These are phyloP conservation scores for Betta splendens DNA, from an alignment of 2,797 vertebrate genomes.

Conservation along the genomic window DNA sequence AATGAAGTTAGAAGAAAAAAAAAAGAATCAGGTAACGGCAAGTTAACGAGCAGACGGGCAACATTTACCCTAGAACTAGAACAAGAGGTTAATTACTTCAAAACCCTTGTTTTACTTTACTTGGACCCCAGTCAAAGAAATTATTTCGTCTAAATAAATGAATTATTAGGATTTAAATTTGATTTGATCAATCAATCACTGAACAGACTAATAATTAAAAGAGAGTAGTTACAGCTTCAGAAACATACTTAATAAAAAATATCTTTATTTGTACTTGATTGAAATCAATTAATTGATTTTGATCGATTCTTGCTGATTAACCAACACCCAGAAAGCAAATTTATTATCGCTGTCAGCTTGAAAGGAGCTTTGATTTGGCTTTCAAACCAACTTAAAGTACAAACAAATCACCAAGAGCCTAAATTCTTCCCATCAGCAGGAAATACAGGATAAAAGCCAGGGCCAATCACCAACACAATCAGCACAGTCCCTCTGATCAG, in stretches of 20 bases:
- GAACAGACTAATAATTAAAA: background rate
- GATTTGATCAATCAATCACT: background rate
- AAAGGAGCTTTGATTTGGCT: background rate
- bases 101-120: too few species aligned
- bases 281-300: slow-evolving; percentile 7
- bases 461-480: background rate
- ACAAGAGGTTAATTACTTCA: too few species aligned
- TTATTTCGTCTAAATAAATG: too few species aligned
- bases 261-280: too few species aligned
- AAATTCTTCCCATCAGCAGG: background rate
- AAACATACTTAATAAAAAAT: too few species aligned
- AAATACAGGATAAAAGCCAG: background rate
- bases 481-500: background rate
- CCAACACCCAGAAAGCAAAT: slow-evolving; percentile 13
- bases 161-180: too few species aligned
- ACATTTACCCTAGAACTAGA: too few species aligned
- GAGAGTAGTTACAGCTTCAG: slow-evolving; percentile 8
- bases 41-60: too few species aligned
- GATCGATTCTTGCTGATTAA: slow-evolving; percentile 27
- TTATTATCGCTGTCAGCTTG: slow-evolving; percentile 41
- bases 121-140: too few species aligned
- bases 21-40: too few species aligned
- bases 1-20: slow-evolving; percentile 6
- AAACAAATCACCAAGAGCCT: background rate
- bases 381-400: background rate